Conservation (phyloP, 2,797 vertebrate species). For the Labeo calbasu region DNA sequence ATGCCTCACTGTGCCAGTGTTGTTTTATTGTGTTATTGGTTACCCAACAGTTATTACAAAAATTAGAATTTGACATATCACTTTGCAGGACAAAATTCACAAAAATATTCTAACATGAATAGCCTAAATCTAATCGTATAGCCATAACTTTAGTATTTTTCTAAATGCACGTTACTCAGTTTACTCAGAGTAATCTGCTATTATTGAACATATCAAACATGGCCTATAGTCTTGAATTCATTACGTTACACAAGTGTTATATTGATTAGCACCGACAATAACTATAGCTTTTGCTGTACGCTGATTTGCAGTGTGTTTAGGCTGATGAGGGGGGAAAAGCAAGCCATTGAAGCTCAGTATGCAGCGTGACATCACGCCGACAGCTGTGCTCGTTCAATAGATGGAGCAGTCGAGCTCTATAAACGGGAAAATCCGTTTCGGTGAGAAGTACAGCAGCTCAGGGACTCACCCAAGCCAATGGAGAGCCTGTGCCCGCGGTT, state of each 20-base stretch:
- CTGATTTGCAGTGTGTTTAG: not conserved
- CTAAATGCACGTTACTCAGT: not conserved
- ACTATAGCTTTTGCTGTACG: not conserved
- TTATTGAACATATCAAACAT: not conserved
- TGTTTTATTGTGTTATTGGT: not conserved
- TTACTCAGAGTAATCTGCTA: not conserved
- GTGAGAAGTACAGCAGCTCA: slow-evolving; percentile 49
- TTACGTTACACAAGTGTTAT: not conserved
- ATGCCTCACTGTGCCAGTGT: not conserved
- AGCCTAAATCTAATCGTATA: not conserved
- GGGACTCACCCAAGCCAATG: slow-evolving; percentile 54
- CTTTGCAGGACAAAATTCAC: not conserved
- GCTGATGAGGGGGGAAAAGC: not conserved
- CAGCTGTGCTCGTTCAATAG: slow-evolving; percentile 53
- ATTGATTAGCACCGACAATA: not conserved
- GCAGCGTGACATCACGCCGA: slow-evolving; percentile 48
- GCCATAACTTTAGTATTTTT: not conserved
- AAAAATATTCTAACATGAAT: not conserved
- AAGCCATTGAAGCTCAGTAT: not conserved
- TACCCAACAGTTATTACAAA: not conserved
- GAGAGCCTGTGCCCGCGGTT: slow-evolving; percentile 59
- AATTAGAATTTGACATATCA: not conserved
- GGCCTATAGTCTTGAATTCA: not conserved
- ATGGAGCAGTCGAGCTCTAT: slow-evolving; percentile 59
- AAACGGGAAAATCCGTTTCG: slow-evolving; percentile 33